Base-by-base conservation (phyloP, 1,140 invertebrate genomes). In the Solen grandis region DNA sequence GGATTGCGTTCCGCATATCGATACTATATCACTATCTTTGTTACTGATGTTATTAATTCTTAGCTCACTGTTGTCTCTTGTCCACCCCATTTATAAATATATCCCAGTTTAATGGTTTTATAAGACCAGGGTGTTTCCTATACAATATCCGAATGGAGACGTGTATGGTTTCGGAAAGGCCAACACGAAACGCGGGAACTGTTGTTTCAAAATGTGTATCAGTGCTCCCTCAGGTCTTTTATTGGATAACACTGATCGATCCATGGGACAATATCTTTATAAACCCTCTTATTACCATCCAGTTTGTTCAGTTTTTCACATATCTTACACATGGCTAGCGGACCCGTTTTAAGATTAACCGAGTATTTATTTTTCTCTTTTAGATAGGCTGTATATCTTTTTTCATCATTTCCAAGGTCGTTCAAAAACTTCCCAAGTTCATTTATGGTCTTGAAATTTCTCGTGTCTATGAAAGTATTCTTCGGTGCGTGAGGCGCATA, bases 381-480 rank as follows among this genome's bases (percentile, higher is more conserved):
- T 66, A 92, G 85, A 73, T 90, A 91, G 38, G 83, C 70, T 13
- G 80, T 80, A 65, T 89, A 92, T 55, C 81, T 31, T 4, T 78
- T 68, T 16, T 88, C 81, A 73, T 90, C 86, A 8, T 57, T 74
- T 14, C 93, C 93, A 35, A 96, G 85, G 38, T 85, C 84, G 10
- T 88, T 87, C 52, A 95, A 83, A 82, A 94, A 93, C 0, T 90
- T 31, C 0, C 93, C 95, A 68, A 95, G 86, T 1, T 93, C 84
- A 72, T 91, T 84, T 0, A 93, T 92, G 5, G 88, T 90, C 3
- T 92, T 82, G 77, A 94, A 95, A 59, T 94, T 91, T n/a, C 92
- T 87, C 0, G 93, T 93, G 87, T 95, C 91, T 59, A 95, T 94
- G 84, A 94, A 96, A 0, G 95, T 96, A 74, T 92, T 85, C 0